Evolutionary conservation across 2,113 vertebrate species (phyloP), one percentile per base, ranked within the genome.

Genomic region (Recurvirostra avosetta): DNA sequence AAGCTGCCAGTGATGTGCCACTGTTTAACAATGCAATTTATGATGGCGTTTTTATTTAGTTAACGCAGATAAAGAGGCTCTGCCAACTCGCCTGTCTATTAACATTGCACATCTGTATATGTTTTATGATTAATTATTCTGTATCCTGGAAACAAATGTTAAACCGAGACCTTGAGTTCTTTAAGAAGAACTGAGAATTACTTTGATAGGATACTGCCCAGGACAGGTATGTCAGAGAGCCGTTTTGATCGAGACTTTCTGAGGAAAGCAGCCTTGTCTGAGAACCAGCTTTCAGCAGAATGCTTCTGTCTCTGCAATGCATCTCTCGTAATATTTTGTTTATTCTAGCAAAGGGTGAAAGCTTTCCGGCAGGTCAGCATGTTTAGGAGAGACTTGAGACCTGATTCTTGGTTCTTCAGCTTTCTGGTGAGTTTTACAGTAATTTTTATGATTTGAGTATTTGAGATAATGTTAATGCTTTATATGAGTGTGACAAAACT

Each of bases 341-440:
- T 89, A 18, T 90, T 91, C 66, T 65, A 81, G 70, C 40, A 30
- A 86, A 88, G 50, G 17, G 36, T 84, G 91, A 70, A 70, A 77
- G 3, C 38, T 62, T 81, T 22, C 66, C 75, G 41, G 21, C 11
- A 47, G 45, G 8, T 59, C 92, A 81, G 65, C 80, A 96, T 96
- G 97, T 25, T 81, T 53, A 82, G 62, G 43, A 72, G 74, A 72
- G 63, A 52, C 61, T 43, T 55, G 53, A 86, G 84, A 61, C 43
- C 53, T 11, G 38, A 53, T 61, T 86, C 36, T 52, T 95, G 71
- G 86, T 76, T 97, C 83, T 94, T 97, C 85, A 59, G 91, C 74
- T 72, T 97, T 78, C 80, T 98, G 95, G 97, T 98, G 89, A 96
- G 95, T 82, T 73, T 91, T 63, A 55, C 18, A 27, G 17, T 5